Base-by-base conservation (phyloP, 1,140 invertebrate species). In the Hyles vespertilio region DNA sequence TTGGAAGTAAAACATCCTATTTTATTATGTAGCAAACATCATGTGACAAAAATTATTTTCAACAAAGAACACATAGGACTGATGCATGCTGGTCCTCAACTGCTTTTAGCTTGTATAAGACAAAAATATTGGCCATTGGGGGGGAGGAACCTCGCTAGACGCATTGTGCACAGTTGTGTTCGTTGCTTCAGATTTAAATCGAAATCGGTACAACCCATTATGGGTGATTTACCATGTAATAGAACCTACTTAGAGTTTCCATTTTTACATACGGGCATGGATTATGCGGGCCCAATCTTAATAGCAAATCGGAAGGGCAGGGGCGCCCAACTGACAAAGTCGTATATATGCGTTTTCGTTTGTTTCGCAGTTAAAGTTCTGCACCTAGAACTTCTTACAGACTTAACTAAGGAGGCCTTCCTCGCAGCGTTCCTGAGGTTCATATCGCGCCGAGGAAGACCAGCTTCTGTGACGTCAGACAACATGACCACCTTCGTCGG, bases 161-260 rank as follows among this genome's bases (percentile, higher is more conserved):
- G 12, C 32, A 32, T 32, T 8, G 49, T 51, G 9, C 11, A 32
- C 9, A 51, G 32, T 9, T 51, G 49, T 32, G 11, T 22, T 5
- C 3, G 5, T n/a, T 49, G 32, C 32, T 56, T 9, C 22, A 53
- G 43, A 55, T 61, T 40, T 61, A 49, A 2, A 12, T 55, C 48
- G 12, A 61, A 63, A 22, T 22, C 22, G 2, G 22, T 22, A 44
- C 43, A 44, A n/a, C 43, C 43, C 43, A n/a, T 44, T 44, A 44
- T 44, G 43, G 10, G 43, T n/a, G 43, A 44, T n/a, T 44, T 44
- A 44, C 43, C 43, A n/a, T 8, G 43, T n/a, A n/a, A 44, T 44
- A 44, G 43, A n/a, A 7, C 10, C 7, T n/a, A 44, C 7, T 44
- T 44, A 44, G 43, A 44, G 10, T 44, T 44, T 44, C 43, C 43